phyloP scores from a whole-genome alignment of 2,888 invertebrate genomes.

The Calliopum simillimum region DNA sequence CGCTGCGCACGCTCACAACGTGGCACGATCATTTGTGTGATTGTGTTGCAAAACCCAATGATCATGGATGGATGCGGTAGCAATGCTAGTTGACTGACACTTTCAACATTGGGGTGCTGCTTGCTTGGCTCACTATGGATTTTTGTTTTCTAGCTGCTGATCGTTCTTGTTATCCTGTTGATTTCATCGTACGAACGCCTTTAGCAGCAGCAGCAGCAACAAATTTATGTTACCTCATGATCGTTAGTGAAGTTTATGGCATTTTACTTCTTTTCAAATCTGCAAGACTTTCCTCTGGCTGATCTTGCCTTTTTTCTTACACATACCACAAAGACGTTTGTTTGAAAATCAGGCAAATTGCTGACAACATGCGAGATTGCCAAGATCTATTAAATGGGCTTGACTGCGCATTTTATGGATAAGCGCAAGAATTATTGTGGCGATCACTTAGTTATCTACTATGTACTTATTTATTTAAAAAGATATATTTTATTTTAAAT shows the following conservation, averaged over 20 bases:
- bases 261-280: not conserved
- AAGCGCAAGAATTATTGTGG: too few relatives aligned
- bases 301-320: not conserved
- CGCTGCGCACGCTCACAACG: too few relatives aligned
- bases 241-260: constrained; percentile 32
- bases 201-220: constrained; percentile 20
- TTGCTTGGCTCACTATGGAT: not conserved
- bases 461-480: too few relatives aligned
- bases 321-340: constrained; percentile 19
- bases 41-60: too few relatives aligned
- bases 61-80: too few relatives aligned
- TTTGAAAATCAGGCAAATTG: constrained; percentile 31
- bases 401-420: too few relatives aligned
- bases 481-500: too few relatives aligned
- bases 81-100: not conserved
- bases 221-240: constrained; percentile 29
- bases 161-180: not conserved
- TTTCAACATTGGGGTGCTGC: constrained; percentile 8
- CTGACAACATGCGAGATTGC: constrained; percentile 27
- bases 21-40: too few relatives aligned
- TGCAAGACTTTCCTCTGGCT: not conserved
- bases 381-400: constrained; percentile 5
- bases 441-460: too few relatives aligned
- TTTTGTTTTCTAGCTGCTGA: not conserved
- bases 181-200: not conserved